These are phyloP conservation scores for Nephrocerus scutellatus DNA, from an alignment of 2,888 invertebrate species.

Conservation along the genomic window DNA sequence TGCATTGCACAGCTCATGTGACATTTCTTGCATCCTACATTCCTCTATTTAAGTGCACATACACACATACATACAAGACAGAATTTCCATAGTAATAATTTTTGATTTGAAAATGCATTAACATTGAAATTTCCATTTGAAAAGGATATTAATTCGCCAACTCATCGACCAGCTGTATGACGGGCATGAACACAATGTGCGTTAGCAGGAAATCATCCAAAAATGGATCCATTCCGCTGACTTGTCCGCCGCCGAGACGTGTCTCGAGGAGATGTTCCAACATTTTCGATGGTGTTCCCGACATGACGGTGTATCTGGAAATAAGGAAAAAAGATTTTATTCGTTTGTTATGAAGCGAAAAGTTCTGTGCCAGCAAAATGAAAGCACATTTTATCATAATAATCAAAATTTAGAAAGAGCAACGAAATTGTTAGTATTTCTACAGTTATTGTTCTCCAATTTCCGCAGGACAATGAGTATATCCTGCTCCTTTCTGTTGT, in stretches of 20 bases:
- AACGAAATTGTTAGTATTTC: no score
- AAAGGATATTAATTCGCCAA: constrained; percentile 73
- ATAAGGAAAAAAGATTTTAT: constrained; percentile 3
- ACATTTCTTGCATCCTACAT: no score
- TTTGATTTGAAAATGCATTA: no score
- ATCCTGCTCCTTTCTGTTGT: no score
- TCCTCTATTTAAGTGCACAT: no score
- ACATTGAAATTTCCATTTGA: no score
- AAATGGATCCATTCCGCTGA: constrained; percentile 62
- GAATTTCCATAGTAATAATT: no score
- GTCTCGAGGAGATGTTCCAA: constrained; percentile 78
- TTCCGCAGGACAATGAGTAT: no score
- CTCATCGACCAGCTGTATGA: constrained; percentile 64
- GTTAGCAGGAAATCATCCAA: constrained; percentile 77
- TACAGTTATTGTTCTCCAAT: no score
- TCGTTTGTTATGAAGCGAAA: background rate
- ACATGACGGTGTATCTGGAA: constrained; percentile 74
- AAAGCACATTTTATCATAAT: background rate
- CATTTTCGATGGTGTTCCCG: constrained; percentile 80
- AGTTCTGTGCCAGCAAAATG: background rate
- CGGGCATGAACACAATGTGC: constrained; percentile 75
- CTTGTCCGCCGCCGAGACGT: constrained; percentile 60
- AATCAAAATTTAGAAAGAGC: no score
- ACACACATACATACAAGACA: no score
- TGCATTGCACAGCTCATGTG: no score